Conservation (phyloP, 23 tunicate genomes). For the Styela clava region DNA sequence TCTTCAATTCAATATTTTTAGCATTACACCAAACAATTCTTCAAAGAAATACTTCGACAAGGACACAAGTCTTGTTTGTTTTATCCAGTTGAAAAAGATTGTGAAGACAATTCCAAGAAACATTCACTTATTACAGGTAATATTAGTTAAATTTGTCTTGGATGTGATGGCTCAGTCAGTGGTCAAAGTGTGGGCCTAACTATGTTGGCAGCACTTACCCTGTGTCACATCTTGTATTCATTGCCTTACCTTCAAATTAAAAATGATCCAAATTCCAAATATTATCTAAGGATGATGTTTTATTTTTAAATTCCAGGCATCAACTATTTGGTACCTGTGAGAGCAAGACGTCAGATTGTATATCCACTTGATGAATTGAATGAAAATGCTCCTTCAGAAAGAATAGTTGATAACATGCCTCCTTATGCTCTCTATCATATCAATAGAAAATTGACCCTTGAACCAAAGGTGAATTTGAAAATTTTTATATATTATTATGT, state of each 20-base stretch:
- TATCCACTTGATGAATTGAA: conserved; percentile 73
- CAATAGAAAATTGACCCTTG: conserved; percentile 83
- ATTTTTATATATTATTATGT: not conserved
- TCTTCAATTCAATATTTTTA: too few relatives aligned
- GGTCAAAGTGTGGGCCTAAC: too few relatives aligned
- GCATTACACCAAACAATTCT: conserved; percentile 81
- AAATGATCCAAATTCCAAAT: too few relatives aligned
- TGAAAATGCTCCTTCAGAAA: conserved; percentile 71
- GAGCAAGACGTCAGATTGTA: conserved; percentile 76
- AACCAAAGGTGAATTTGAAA: conserved; percentile 72
- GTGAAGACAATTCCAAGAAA: conserved; percentile 16
- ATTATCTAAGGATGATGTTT: too few relatives aligned
- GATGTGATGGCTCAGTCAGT: too few relatives aligned
- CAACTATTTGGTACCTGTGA: conserved; percentile 86
- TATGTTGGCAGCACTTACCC: too few relatives aligned
- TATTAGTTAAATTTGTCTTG: too few relatives aligned
- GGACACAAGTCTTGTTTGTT: conserved; percentile 78
- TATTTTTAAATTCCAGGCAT: conserved; percentile 34
- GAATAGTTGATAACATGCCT: conserved; percentile 34
- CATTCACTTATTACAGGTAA: conserved; percentile 85
- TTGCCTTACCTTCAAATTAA: too few relatives aligned
- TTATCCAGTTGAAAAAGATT: conserved; percentile 48
- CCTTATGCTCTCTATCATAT: conserved; percentile 88
- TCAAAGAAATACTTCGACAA: conserved; percentile 86
- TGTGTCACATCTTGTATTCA: too few relatives aligned